phyloP scores from a whole-genome alignment of 2,888 invertebrate species.

The Papilio gigon region DNA sequence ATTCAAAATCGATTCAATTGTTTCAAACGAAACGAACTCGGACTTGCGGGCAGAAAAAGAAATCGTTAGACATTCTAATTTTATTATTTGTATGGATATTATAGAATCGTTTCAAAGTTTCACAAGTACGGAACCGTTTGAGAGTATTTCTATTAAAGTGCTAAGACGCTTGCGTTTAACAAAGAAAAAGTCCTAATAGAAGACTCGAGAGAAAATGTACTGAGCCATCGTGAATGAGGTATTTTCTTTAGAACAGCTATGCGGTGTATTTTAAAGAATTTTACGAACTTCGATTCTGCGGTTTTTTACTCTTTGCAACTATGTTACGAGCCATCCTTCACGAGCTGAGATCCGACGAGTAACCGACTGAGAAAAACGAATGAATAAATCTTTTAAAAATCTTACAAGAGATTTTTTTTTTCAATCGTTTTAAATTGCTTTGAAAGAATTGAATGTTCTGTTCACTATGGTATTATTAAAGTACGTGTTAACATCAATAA shows the following conservation, averaged over 20 bases:
- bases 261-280: conserved; percentile 36
- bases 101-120: too few species aligned
- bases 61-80: too few species aligned
- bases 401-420: not conserved
- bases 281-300: conserved; percentile 29
- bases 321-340: conserved; percentile 24
- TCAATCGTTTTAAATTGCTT: not conserved
- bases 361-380: not conserved
- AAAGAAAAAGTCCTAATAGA: conserved; percentile 35
- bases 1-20: too few species aligned
- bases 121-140: conserved; percentile 25
- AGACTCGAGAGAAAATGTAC: conserved; percentile 27
- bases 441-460: not conserved
- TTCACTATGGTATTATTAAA: not conserved
- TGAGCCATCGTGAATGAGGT: conserved; percentile 24
- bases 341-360: conserved; percentile 15
- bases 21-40: too few species aligned
- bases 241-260: conserved; percentile 33
- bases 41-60: too few species aligned
- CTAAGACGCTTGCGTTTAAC: conserved; percentile 28
- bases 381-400: not conserved
- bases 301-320: conserved; percentile 33
- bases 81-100: too few species aligned
- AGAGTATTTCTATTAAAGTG: conserved; percentile 19
- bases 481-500: not conserved